Base-by-base conservation (phyloP, 1,140 invertebrate species). In the Colletes gigas region DNA sequence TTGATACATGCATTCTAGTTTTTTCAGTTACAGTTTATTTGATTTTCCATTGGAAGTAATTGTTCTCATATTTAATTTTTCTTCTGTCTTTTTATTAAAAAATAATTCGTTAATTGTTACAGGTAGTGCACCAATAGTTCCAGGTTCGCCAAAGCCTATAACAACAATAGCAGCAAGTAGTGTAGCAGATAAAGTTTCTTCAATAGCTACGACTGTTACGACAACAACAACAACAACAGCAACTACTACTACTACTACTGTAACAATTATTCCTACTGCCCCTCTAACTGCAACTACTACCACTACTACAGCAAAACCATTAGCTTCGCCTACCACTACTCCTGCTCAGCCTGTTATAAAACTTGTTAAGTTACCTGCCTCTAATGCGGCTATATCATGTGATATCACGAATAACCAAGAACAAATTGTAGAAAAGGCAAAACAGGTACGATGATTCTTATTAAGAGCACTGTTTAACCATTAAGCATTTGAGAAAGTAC, bases 361-460 rank as follows among this genome's bases (percentile, higher is more conserved):
- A 93, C 86, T 93, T 69, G 88, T 92, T 47, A 93, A 92, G 86
- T 89, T 92, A 76, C 88, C 91, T 85, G 78, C 84, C 67, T 82
- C 86, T 72, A 81, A 88, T 84, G 91, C 81, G 87, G 91, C 84
- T 70, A 83, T 89, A 44, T 82, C 91, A 69, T 90, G 88, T 89
- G 92, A 93, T 89, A 91, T 81, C 67, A 83, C 87, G 59, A 92
- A 86, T 86, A 94, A 93, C 87, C 95, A 96, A 90, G 96, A 97
- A 92, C 97, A 97, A 92, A 97, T 98, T 87, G 97, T 97, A 60
- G 97, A 98, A 92, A 96, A 97, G 92, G 97, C 97, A 0, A 98
- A 98, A 93, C 97, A 98, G 93, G 95, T 95, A 88, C 2, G 15
- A 4, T 50, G 10, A 10, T 10, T 54, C 44, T 68, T 21, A 7